A percentile compares a stretch with the other conserved stretches of the same genome.
phyloP scores from a whole-genome alignment of 37 sponge, comb jelly and placozoan genomes.

The Bolinopsis microptera region DNA sequence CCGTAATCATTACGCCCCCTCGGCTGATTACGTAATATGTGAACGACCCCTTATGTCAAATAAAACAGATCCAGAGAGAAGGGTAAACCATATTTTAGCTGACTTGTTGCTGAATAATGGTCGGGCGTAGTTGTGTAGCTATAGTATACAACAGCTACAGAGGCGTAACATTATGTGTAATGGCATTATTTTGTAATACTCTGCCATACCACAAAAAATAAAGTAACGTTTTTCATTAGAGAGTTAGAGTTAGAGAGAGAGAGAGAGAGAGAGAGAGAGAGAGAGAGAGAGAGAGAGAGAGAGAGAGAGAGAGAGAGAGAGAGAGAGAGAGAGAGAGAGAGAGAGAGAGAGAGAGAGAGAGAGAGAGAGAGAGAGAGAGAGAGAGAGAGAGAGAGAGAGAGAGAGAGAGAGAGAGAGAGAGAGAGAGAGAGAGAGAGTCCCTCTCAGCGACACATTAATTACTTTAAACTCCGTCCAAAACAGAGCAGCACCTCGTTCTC shows the following conservation, averaged over 20 bases:
- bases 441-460: background rate
- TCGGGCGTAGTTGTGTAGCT: no score
- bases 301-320: background rate
- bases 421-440: background rate
- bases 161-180: no score
- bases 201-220: background rate
- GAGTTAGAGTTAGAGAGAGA: background rate
- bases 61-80: no score
- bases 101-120: no score
- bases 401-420: background rate
- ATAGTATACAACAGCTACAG: no score
- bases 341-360: background rate
- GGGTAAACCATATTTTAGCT: no score
- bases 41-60: no score
- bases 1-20: no score
- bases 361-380: background rate
- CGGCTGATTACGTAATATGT: no score
- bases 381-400: background rate
- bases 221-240: background rate
- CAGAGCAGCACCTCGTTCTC: background rate
- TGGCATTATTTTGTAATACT: no score
- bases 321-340: background rate
- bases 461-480: background rate
- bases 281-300: background rate
- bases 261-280: background rate